A percentile compares a stretch with the other conserved stretches of the same genome.
Evolutionary conservation across 2,797 vertebrate species (phyloP).

Genomic region (Pseudopleuronectes americanus): DNA sequence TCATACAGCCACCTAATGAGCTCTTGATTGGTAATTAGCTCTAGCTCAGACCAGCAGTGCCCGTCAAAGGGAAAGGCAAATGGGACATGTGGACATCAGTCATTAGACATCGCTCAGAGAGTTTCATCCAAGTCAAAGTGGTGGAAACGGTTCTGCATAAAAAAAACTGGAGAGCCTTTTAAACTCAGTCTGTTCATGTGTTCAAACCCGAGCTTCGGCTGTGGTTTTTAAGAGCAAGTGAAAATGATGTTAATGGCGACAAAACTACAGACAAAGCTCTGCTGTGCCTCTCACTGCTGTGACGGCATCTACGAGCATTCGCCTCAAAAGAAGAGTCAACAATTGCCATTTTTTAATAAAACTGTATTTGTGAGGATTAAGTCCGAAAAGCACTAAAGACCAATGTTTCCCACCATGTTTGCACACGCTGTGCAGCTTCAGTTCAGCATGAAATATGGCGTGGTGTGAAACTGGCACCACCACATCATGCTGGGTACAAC

Average conservation of each 20-base stretch:
- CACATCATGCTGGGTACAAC: slow-evolving; percentile 61
- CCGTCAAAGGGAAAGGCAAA: slow-evolving; percentile 25
- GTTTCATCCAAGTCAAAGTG: slow-evolving; percentile 44
- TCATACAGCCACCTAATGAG: slow-evolving; percentile 34
- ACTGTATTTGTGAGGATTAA: slow-evolving; percentile 14
- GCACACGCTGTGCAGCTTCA: slow-evolving; percentile 44
- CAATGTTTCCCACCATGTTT: slow-evolving; percentile 59
- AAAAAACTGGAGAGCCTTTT: slow-evolving; percentile 8
- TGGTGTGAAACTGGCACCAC: slow-evolving; percentile 71
- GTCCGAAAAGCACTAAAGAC: slow-evolving; percentile 21
- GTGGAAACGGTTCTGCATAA: slow-evolving; percentile 11
- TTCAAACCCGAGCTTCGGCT: background rate
- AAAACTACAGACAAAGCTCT: background rate
- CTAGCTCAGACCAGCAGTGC: slow-evolving; percentile 15
- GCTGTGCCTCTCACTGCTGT: background rate
- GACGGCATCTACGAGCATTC: too few relatives aligned
- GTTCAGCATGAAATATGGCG: slow-evolving; percentile 62
- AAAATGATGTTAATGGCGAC: background rate
- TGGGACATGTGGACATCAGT: slow-evolving; percentile 36
- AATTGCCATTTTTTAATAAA: background rate
- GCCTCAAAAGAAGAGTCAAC: background rate
- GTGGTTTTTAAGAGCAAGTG: slow-evolving; percentile 1
- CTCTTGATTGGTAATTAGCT: slow-evolving; percentile 34
- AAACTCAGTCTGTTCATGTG: slow-evolving; percentile 16
- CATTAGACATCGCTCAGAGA: slow-evolving; percentile 33